Evolutionary conservation across 2,113 vertebrate genomes (phyloP).

Genomic region (Ctenodactylus gundi): DNA sequence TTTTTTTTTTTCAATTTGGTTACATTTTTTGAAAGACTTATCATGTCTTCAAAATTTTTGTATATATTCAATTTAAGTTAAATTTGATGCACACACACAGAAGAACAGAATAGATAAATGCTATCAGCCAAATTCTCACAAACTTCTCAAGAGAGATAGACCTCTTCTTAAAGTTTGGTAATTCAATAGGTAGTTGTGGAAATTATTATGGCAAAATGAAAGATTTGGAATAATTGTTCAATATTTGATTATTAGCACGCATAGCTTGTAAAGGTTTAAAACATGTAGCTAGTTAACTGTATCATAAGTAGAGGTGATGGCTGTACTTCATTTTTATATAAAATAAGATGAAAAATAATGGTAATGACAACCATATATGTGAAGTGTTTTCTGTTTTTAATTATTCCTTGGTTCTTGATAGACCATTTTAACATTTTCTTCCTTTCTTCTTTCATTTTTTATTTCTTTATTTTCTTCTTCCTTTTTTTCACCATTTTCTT

Average conservation of each 20-base stretch:
- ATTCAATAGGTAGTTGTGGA: too few relatives aligned
- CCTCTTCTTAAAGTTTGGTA: too few relatives aligned
- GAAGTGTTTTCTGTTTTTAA: neutral
- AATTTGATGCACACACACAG: neutral
- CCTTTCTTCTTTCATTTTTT: neutral
- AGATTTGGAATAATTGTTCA: neutral
- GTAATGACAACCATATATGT: neutral
- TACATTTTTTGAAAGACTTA: neutral
- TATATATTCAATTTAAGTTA: neutral
- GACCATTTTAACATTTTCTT: neutral
- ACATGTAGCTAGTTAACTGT: neutral
- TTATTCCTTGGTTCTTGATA: neutral
- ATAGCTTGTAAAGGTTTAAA: neutral
- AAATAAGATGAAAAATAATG: neutral
- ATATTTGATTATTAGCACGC: neutral
- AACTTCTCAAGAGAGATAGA: neutral
- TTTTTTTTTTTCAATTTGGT: neutral
- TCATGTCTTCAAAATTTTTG: neutral
- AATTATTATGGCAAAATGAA: too few relatives aligned
- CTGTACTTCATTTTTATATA: neutral
- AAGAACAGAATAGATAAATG: neutral
- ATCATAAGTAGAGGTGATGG: neutral
- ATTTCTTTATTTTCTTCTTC: neutral
- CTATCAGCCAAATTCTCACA: neutral
- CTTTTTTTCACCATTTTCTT: neutral